Evolutionary conservation across 2,797 vertebrate genomes (phyloP).

Genomic region (Chelidonichthys spinosus): DNA sequence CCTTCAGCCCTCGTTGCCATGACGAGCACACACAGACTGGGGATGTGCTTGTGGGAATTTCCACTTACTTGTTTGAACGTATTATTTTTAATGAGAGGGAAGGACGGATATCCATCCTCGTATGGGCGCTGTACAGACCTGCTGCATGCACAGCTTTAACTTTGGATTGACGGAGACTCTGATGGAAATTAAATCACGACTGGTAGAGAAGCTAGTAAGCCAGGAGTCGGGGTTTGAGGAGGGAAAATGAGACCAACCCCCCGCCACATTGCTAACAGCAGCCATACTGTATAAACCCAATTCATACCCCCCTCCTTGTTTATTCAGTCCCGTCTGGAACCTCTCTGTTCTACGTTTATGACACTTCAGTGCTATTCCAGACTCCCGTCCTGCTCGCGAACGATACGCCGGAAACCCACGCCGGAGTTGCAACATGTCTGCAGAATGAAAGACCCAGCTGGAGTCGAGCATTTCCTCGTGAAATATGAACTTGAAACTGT

Average conservation of each 20-base stretch:
- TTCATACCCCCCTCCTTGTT: slow-evolving; percentile 23
- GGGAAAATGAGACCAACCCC: not conserved
- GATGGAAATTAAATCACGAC: not conserved
- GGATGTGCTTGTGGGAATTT: slow-evolving; percentile 44
- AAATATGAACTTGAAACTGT: slow-evolving; percentile 46
- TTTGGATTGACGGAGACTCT: slow-evolving; percentile 2
- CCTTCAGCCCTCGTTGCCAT: slow-evolving; percentile 48
- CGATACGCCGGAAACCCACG: slow-evolving; percentile 13
- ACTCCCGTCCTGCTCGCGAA: slow-evolving; percentile 9
- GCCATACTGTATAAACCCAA: not conserved
- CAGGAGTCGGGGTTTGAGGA: not conserved
- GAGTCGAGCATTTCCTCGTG: slow-evolving; percentile 43
- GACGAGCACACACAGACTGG: slow-evolving; percentile 27
- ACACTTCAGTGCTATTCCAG: slow-evolving; percentile 14
- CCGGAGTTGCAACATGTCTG: slow-evolving; percentile 17
- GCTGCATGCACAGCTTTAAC: slow-evolving; percentile 6
- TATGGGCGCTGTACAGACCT: slow-evolving; percentile 1
- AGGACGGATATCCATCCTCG: not conserved
- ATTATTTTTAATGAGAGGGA: slow-evolving; percentile 19
- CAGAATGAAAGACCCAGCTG: slow-evolving; percentile 19
- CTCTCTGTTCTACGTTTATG: slow-evolving; percentile 4
- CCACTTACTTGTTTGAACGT: slow-evolving; percentile 17
- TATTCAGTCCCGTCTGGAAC: slow-evolving; percentile 21
- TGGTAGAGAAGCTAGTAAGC: not conserved
- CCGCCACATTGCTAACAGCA: not conserved